Conservation (phyloP, 1,140 invertebrate genomes). For the Scaptomyza graminum region DNA sequence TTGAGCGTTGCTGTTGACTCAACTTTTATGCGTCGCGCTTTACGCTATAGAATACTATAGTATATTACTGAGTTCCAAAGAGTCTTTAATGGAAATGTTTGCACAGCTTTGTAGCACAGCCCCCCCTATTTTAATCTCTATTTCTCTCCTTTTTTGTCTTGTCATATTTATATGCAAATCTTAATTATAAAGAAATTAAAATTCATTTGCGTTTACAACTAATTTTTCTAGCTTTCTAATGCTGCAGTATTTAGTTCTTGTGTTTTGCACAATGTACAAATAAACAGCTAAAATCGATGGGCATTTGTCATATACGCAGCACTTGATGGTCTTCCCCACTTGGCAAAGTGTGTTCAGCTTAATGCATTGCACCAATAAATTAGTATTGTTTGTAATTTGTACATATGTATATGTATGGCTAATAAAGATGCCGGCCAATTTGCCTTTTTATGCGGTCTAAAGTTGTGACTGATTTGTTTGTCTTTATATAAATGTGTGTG, state of each 20-base stretch:
- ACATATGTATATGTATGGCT: conserved; percentile 25
- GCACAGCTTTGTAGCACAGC: conserved; percentile 57
- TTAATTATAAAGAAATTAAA: conserved; percentile 72
- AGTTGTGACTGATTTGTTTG: conserved; percentile 34
- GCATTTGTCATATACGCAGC: conserved; percentile 54
- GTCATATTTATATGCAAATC: conserved; percentile 72
- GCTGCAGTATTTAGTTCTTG: conserved; percentile 11
- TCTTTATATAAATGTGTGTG: background rate
- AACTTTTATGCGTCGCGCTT: conserved; percentile 54
- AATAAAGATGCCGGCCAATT: conserved; percentile 52
- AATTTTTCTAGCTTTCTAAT: conserved; percentile 1
- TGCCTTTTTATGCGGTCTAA: conserved; percentile 15
- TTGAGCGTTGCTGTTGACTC: conserved; percentile 70
- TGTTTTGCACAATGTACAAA: conserved; percentile 29
- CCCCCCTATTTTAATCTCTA: background rate
- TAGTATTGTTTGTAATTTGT: conserved; percentile 48
- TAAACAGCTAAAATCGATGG: conserved; percentile 71
- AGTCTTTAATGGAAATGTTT: conserved; percentile 79
- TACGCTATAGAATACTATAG: conserved; percentile 21
- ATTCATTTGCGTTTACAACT: conserved; percentile 44
- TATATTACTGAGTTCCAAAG: conserved; percentile 26
- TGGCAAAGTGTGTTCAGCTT: conserved; percentile 68
- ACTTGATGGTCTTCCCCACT: conserved; percentile 65
- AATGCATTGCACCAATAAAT: conserved; percentile 58
- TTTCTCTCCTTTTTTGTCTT: background rate